Percentiles rank a stretch among this genome's conserved stretches.
phyloP scores from a whole-genome alignment of 2,888 invertebrate species.

The Dolichopus griseipennis region DNA sequence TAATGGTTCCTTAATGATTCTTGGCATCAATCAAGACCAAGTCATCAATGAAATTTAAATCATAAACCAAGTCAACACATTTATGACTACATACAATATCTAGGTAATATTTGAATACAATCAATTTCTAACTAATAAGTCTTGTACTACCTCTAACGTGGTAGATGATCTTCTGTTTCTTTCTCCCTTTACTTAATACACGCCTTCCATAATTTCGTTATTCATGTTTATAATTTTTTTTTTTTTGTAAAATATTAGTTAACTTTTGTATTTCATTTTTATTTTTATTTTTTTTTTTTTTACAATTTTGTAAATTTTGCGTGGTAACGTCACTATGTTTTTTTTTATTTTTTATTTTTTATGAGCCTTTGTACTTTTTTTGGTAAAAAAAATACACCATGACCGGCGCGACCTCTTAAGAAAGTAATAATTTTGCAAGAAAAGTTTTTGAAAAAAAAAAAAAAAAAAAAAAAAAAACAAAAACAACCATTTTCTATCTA shows the following conservation, averaged over 20 bases:
- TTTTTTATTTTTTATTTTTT: background rate
- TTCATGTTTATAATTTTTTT: background rate
- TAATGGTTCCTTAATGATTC: too few relatives aligned
- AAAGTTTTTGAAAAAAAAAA: background rate
- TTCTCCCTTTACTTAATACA: too few relatives aligned
- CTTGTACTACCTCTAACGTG: too few relatives aligned
- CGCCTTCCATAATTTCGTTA: background rate
- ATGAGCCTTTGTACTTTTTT: background rate
- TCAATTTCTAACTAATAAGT: too few relatives aligned
- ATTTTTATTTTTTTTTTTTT: background rate
- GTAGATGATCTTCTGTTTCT: too few relatives aligned
- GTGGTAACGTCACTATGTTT: background rate
- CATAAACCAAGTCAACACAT: too few relatives aligned
- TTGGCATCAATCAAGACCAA: too few relatives aligned
- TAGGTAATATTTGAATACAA: too few relatives aligned
- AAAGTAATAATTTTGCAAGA: conserved; percentile 6
- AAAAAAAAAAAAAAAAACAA: background rate
- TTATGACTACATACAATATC: too few relatives aligned
- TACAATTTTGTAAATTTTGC: background rate
- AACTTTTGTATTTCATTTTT: too few relatives aligned
- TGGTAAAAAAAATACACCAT: conserved; percentile 2
- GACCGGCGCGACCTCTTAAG: conserved; percentile 6
- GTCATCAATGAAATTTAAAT: too few relatives aligned
- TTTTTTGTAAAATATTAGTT: background rate
- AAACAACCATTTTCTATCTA: background rate